A percentile compares a stretch with the other conserved stretches of the same genome.
Evolutionary conservation across 2,797 vertebrate genomes (phyloP).

Genomic region (Myioborus miniatus): DNA sequence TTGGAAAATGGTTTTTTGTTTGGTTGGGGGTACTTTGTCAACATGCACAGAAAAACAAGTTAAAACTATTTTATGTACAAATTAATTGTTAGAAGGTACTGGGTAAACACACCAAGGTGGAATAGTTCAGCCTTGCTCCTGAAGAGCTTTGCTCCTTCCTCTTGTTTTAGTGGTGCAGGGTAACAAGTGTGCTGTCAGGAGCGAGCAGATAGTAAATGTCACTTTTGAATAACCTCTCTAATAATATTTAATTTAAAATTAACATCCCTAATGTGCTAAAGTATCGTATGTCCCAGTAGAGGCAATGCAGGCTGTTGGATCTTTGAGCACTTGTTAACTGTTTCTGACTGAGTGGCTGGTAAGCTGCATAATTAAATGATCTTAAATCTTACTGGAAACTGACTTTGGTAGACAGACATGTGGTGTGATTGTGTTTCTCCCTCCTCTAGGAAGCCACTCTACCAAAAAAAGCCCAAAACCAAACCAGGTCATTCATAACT

Average conservation of each 20-base stretch:
- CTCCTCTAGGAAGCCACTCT: not conserved
- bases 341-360: not conserved
- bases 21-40: not conserved
- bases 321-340: not conserved
- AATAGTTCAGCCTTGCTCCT: not conserved
- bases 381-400: not conserved
- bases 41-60: not conserved
- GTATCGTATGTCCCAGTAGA: not conserved
- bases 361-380: not conserved
- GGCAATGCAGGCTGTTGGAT: not conserved
- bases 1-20: accelerated
- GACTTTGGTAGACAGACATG: not conserved
- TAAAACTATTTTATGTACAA: not conserved
- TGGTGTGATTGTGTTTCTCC: not conserved
- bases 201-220: not conserved
- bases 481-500: not conserved
- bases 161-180: not conserved
- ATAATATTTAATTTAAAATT: not conserved
- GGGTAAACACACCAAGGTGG: not conserved
- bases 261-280: not conserved
- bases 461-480: not conserved
- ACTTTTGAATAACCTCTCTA: not conserved
- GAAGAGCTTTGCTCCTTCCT: not conserved
- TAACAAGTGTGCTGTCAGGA: not conserved
- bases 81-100: not conserved